phyloP scores from a whole-genome alignment of 2,888 invertebrate species.

The Morpho helenor region DNA sequence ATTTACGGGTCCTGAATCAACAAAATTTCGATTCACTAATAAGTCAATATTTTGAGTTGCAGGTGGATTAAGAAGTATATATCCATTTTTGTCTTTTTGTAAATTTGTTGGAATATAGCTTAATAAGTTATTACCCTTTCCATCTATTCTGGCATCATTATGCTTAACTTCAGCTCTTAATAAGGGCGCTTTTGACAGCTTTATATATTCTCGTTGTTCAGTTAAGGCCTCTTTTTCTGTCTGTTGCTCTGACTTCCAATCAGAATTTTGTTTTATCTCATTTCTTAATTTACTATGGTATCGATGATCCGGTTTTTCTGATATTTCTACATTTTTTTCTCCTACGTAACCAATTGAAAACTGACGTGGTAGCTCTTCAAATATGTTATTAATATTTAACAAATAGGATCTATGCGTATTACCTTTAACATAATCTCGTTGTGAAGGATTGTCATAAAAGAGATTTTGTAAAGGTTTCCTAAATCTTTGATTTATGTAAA shows the following conservation, averaged over 20 bases:
- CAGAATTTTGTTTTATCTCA: not conserved
- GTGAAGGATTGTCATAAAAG: not conserved
- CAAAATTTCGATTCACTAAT: not conserved
- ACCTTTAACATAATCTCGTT: not conserved
- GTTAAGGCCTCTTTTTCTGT: not conserved
- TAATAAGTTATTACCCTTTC: not conserved
- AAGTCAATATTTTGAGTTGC: not conserved
- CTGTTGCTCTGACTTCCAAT: not conserved
- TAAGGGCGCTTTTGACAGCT: not conserved
- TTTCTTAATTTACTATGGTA: not conserved
- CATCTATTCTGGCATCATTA: not conserved
- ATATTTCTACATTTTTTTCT: slow-evolving; percentile 7
- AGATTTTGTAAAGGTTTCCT: slow-evolving; percentile 27
- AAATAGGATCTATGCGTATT: slow-evolving; percentile 7
- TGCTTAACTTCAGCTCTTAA: slow-evolving; percentile 5
- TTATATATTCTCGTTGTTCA: not conserved
- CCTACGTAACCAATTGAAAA: slow-evolving; percentile 11
- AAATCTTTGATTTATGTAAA: slow-evolving; percentile 49
- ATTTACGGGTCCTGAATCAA: not conserved
- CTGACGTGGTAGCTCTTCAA: slow-evolving; percentile 14
- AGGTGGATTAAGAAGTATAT: not conserved
- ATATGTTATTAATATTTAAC: slow-evolving; percentile 7
- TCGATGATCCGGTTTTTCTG: not conserved
- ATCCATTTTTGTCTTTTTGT: not conserved
- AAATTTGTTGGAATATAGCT: not conserved